A percentile compares a stretch with the other conserved stretches of the same genome.
Conservation (phyloP, 2,888 invertebrate genomes). For the Halictus ligatus region DNA sequence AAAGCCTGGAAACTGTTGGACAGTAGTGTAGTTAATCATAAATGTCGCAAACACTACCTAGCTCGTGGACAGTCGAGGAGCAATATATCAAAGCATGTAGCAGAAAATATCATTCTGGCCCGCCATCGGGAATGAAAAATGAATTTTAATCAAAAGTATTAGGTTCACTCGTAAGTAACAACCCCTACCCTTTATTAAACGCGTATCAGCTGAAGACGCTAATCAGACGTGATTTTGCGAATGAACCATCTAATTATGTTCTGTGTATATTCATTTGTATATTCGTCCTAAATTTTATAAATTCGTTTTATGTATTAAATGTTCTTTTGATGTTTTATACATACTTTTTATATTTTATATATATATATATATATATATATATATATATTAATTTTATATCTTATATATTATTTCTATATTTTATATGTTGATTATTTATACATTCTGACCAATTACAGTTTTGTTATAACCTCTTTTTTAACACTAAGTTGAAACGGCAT, state of each 20-base stretch:
- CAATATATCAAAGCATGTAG: not conserved
- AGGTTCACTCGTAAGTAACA: not conserved
- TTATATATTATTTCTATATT: too few relatives aligned
- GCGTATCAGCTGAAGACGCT: not conserved
- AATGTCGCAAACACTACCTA: not conserved
- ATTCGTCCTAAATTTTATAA: too few relatives aligned
- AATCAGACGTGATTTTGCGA: not conserved
- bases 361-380: not conserved
- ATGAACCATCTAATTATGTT: not conserved
- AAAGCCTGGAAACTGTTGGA: not conserved
- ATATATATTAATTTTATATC: too few relatives aligned
- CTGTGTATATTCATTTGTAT: too few relatives aligned
- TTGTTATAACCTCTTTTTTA: too few relatives aligned
- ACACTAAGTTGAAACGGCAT: too few relatives aligned
- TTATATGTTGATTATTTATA: too few relatives aligned
- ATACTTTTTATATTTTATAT: not conserved
- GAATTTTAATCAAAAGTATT: not conserved
- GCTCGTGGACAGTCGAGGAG: not conserved
- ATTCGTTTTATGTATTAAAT: not conserved
- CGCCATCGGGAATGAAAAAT: not conserved
- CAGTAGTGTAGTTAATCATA: conserved; percentile 7
- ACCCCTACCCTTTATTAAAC: not conserved
- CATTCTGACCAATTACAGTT: too few relatives aligned
- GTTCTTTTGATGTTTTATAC: not conserved
- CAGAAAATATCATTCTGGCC: not conserved